These are phyloP conservation scores for Leptinotarsa haldemani DNA, from an alignment of 2,888 invertebrate species.

Conservation along the genomic window DNA sequence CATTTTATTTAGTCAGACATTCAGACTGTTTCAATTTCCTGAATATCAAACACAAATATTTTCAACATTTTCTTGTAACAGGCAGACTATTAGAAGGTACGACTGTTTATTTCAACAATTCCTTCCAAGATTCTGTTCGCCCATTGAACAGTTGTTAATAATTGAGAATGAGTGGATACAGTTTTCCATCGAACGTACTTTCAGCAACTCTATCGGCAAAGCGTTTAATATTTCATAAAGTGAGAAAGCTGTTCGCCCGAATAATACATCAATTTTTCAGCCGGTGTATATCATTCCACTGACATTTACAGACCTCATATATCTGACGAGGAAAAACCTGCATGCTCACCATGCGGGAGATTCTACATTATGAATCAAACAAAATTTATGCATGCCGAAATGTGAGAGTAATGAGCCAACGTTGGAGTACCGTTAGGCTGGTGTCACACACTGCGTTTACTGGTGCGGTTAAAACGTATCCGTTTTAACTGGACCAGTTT, in stretches of 20 bases:
- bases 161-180: neutral
- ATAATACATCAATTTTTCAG: slow-evolving; percentile 16
- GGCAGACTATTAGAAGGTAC: too few species aligned
- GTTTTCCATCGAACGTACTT: slow-evolving; percentile 3
- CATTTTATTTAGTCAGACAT: too few species aligned
- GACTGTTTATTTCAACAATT: too few species aligned
- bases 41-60: too few species aligned
- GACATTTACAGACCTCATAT: slow-evolving; percentile 8
- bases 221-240: slow-evolving; percentile 13
- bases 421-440: neutral
- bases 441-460: too few species aligned
- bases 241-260: slow-evolving; percentile 7
- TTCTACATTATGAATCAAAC: slow-evolving; percentile 1
- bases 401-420: neutral
- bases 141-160: neutral
- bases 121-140: neutral
- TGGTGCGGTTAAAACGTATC: too few species aligned
- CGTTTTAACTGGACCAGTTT: too few species aligned
- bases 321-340: neutral
- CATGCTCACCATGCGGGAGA: slow-evolving; percentile 3
- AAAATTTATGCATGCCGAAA: neutral
- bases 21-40: too few species aligned
- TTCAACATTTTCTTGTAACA: too few species aligned
- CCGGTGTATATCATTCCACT: slow-evolving; percentile 16
- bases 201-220: slow-evolving; percentile 8